A percentile compares a stretch with the other conserved stretches of the same genome.
Evolutionary conservation across 2,888 invertebrate species (phyloP).

Genomic region (Philereme vetulata): DNA sequence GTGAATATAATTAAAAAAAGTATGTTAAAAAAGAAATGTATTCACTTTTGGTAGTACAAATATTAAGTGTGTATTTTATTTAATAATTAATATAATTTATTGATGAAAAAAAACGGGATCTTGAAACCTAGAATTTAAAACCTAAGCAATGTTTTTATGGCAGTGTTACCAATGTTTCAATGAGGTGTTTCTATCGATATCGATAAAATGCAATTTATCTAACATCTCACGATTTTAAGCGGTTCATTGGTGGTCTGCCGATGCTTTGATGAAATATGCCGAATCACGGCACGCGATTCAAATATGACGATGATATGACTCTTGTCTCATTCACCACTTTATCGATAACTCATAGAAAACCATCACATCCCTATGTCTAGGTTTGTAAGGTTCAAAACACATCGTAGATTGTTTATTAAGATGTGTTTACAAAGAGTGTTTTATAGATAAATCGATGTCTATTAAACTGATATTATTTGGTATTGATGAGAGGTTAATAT

Average conservation of each 20-base stretch:
- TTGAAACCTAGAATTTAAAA: no score
- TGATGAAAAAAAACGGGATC: no score
- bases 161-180: no score
- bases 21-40: no score
- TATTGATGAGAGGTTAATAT: constrained; percentile 64
- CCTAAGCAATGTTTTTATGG: no score
- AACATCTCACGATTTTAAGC: constrained; percentile 47
- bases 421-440: constrained; percentile 38
- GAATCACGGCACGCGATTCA: constrained; percentile 82
- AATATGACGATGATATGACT: constrained; percentile 80
- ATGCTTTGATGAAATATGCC: constrained; percentile 77
- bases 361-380: constrained; percentile 19
- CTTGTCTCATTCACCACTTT: constrained; percentile 52
- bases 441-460: constrained; percentile 74
- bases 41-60: no score
- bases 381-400: constrained; percentile 31
- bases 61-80: no score
- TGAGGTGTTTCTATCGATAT: constrained; percentile 45
- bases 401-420: constrained; percentile 27
- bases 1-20: no score
- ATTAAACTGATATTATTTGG: constrained; percentile 79
- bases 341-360: constrained; percentile 9
- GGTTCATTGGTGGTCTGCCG: constrained; percentile 78
- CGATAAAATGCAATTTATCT: constrained; percentile 37
- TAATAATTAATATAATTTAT: no score